phyloP scores from a whole-genome alignment of 2,113 vertebrate species.

The Lontra canadensis region DNA sequence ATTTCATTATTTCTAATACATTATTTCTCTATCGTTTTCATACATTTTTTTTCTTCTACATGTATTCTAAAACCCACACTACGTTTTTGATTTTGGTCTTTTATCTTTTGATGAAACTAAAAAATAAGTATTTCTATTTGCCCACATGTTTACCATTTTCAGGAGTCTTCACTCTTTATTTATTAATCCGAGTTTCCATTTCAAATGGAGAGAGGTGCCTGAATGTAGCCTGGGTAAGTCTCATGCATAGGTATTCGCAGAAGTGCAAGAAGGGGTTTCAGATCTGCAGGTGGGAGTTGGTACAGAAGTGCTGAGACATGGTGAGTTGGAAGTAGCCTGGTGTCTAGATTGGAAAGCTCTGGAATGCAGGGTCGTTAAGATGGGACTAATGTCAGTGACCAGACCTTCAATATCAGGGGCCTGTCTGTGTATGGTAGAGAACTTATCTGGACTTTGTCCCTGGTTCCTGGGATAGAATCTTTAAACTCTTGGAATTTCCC shows the following conservation, averaged over 20 bases:
- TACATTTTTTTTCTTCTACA: not conserved
- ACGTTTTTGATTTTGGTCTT: not conserved
- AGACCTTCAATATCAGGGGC: not conserved
- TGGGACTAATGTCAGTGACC: not conserved
- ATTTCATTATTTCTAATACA: too few species aligned
- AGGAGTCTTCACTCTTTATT: not conserved
- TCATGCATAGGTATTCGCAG: not conserved
- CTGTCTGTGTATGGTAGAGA: not conserved
- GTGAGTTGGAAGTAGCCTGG: not conserved
- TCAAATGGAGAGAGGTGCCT: not conserved
- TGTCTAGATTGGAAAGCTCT: not conserved
- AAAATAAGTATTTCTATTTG: not conserved
- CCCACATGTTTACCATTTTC: not conserved
- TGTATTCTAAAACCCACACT: not conserved
- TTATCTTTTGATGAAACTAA: not conserved
- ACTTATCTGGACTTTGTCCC: not conserved
- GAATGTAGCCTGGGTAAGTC: not conserved
- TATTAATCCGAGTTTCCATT: not conserved
- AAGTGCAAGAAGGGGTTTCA: not conserved
- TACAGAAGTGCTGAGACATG: not conserved
- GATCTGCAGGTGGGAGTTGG: not conserved
- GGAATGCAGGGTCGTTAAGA: not conserved
- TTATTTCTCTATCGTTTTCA: not conserved
- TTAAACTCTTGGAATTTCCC: conserved; percentile 14
- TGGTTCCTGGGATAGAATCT: not conserved